These are phyloP conservation scores for Rhagologus leucostigma DNA, from an alignment of 2,113 vertebrate genomes.

Conservation along the genomic window DNA sequence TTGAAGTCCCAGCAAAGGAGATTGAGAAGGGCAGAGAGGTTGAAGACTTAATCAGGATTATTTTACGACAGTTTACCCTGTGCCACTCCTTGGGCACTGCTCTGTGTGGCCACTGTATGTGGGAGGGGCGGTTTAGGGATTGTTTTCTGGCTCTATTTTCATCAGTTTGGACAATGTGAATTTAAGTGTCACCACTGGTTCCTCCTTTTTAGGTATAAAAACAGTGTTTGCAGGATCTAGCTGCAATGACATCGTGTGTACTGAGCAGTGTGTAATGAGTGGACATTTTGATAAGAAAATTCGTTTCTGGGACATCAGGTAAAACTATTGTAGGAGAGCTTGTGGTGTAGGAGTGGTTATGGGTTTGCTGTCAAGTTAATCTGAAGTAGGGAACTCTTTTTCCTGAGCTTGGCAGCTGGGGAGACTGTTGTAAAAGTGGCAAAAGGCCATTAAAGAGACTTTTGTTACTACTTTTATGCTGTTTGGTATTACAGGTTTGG, in stretches of 20 bases:
- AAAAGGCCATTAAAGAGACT: not conserved
- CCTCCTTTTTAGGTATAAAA: slow-evolving; percentile 86
- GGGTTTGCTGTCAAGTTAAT: not conserved
- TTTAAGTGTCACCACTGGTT: not conserved
- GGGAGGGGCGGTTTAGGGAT: not conserved
- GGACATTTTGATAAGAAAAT: slow-evolving; percentile 99
- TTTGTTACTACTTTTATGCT: not conserved
- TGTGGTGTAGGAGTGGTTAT: not conserved
- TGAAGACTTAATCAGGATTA: slow-evolving; percentile 29
- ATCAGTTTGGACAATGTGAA: not conserved
- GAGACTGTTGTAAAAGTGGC: not conserved
- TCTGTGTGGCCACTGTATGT: not conserved
- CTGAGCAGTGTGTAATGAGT: slow-evolving; percentile 98
- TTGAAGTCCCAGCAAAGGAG: not conserved
- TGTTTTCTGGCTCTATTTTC: not conserved
- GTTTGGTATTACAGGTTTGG: not conserved
- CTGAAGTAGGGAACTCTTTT: not conserved
- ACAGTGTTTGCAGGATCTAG: slow-evolving; percentile 98
- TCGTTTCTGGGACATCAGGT: slow-evolving; percentile 99
- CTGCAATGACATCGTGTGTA: slow-evolving; percentile 97
- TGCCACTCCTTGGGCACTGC: not conserved
- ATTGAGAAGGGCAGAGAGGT: slow-evolving; percentile 9
- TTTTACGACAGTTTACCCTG: not conserved
- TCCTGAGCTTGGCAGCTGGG: not conserved
- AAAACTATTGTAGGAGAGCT: not conserved